Evolutionary conservation across 2,113 vertebrate genomes (phyloP).

Genomic region (Nothobranchius kuhntae): DNA sequence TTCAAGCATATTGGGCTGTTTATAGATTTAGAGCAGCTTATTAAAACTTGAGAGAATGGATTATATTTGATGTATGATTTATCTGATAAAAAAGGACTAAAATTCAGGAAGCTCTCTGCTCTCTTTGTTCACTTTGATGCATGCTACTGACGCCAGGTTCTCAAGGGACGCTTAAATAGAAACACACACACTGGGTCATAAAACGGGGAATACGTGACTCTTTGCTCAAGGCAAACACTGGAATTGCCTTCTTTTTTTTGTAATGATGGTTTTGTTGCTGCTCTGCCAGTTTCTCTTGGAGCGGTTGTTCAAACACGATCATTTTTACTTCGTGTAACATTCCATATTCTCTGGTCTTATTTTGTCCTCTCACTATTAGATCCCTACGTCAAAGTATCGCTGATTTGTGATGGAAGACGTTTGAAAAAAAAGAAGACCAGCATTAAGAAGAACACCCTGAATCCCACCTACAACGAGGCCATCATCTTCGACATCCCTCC

Average conservation of each 20-base stretch:
- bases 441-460: conserved; percentile 98
- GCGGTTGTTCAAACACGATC: background rate
- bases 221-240: conserved; percentile 21
- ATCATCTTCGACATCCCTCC: conserved; percentile 99
- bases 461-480: conserved; percentile 97
- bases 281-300: conserved; percentile 1
- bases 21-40: conserved; percentile 39
- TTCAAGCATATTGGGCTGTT: conserved; percentile 27
- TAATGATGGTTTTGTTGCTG: conserved; percentile 6
- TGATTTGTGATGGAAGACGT: conserved; percentile 93
- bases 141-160: conserved; percentile 25
- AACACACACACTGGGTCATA: conserved; percentile 4
- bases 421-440: conserved; percentile 99
- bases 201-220: conserved; percentile 1
- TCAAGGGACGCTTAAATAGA: conserved; percentile 23
- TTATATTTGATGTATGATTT: conserved; percentile 11
- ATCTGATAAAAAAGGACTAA: conserved; percentile 42
- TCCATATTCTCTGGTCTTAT: background rate
- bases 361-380: conserved; percentile 69
- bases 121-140: conserved; percentile 40
- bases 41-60: conserved; percentile 47
- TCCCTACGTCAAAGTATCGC: conserved; percentile 97
- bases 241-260: conserved; percentile 8
- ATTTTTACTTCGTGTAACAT: background rate
- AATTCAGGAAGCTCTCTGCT: conserved; percentile 50